Conservation (phyloP, 2,797 vertebrate species). For the Scolopax rusticola region DNA sequence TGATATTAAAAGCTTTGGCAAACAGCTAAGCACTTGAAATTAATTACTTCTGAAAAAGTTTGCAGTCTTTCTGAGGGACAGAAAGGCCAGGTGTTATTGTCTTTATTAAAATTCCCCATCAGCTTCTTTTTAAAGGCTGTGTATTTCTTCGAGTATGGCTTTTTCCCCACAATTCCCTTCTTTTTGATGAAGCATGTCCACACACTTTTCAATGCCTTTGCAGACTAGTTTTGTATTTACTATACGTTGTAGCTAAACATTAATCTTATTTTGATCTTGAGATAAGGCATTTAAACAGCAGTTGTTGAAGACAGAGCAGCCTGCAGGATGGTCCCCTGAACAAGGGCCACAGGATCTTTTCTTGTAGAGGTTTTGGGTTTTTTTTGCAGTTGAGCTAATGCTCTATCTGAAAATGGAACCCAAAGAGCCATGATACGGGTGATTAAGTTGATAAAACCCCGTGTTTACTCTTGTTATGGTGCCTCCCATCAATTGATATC, state of each 20-base stretch:
- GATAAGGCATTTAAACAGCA: constrained; percentile 48
- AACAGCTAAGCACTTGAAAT: background rate
- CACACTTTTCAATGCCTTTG: constrained; percentile 11
- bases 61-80: background rate
- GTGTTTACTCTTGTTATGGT: background rate
- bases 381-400: background rate
- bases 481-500: background rate
- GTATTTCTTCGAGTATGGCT: constrained; percentile 43
- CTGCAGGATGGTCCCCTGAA: background rate
- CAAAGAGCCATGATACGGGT: background rate
- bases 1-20: background rate
- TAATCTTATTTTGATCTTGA: constrained; percentile 39
- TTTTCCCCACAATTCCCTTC: constrained; percentile 19
- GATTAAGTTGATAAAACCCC: background rate
- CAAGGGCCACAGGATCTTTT: background rate
- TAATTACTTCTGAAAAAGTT: background rate
- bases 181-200: constrained; percentile 28
- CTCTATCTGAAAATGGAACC: constrained; percentile 37
- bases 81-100: background rate
- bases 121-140: constrained; percentile 41
- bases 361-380: background rate
- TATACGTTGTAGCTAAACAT: constrained; percentile 45
- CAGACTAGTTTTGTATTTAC: constrained; percentile 54
- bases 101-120: constrained; percentile 30
- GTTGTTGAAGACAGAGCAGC: background rate